Evolutionary conservation across 2,113 vertebrate species (phyloP).

Genomic region (Aspidoscelis tigris): DNA sequence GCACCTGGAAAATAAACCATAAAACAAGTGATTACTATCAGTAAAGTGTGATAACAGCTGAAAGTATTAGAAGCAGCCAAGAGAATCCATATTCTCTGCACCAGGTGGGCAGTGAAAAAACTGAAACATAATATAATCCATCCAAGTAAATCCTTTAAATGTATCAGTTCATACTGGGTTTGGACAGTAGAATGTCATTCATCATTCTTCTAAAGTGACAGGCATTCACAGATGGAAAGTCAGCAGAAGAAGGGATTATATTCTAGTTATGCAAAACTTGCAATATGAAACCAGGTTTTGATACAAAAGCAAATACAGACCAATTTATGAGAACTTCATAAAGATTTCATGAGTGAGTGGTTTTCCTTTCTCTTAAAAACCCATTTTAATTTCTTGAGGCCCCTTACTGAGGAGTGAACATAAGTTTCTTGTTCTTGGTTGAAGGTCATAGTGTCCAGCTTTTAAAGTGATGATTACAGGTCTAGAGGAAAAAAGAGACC

Average conservation of each 20-base stretch:
- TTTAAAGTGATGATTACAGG: neutral
- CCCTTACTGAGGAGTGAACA: neutral
- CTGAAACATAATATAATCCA: conserved; percentile 55
- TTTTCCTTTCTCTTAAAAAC: neutral
- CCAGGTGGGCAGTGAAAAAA: conserved; percentile 23
- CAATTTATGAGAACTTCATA: neutral
- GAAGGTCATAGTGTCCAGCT: neutral
- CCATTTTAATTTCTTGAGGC: neutral
- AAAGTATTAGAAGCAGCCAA: conserved; percentile 49
- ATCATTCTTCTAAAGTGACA: conserved; percentile 59
- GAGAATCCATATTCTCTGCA: conserved; percentile 37
- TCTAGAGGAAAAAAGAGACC: too few relatives aligned
- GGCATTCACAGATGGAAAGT: conserved; percentile 51
- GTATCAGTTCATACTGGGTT: conserved; percentile 53
- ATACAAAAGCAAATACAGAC: conserved; percentile 25
- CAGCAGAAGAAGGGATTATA: neutral
- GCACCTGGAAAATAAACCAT: conserved; percentile 64
- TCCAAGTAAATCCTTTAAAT: conserved; percentile 58
- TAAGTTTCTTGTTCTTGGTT: neutral
- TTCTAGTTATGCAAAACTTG: conserved; percentile 7
- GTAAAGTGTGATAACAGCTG: conserved; percentile 61
- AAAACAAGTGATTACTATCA: conserved; percentile 56
- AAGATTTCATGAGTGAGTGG: neutral
- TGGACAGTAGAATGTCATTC: conserved; percentile 44
- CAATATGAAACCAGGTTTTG: conserved; percentile 20